A percentile compares a stretch with the other conserved stretches of the same genome.
These are phyloP conservation scores for Melinaea menophilus DNA, from an alignment of 2,888 invertebrate genomes.

Conservation along the genomic window DNA sequence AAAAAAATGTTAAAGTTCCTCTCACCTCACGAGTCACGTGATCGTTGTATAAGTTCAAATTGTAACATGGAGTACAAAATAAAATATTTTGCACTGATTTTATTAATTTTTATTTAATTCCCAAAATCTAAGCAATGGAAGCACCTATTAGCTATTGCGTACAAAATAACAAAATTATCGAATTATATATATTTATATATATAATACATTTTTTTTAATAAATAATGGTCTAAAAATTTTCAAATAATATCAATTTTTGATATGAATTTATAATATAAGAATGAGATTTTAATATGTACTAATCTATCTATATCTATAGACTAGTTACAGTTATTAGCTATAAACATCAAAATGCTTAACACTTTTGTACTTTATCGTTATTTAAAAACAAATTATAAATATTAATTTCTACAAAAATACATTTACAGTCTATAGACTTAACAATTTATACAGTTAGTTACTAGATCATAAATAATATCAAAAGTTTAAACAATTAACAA, in stretches of 20 bases:
- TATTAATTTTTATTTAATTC: slow-evolving; percentile 24
- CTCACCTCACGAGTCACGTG: slow-evolving; percentile 57
- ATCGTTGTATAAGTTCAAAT: slow-evolving; percentile 50
- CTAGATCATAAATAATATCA: neutral
- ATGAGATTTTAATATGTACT: too few species aligned
- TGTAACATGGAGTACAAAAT: slow-evolving; percentile 55
- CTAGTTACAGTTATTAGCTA: neutral
- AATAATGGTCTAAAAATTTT: neutral
- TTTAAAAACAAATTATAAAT: slow-evolving; percentile 10
- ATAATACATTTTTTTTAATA: neutral
- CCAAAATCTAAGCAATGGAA: slow-evolving; percentile 18
- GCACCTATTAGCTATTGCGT: slow-evolving; percentile 14
- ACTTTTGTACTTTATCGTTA: slow-evolving; percentile 14
- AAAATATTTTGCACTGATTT: slow-evolving; percentile 58
- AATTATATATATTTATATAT: neutral
- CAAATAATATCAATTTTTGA: neutral
- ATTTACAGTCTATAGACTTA: slow-evolving; percentile 6
- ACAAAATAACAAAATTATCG: neutral
- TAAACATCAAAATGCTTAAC: slow-evolving; percentile 5
- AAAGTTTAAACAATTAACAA: too few species aligned
- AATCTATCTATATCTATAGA: neutral
- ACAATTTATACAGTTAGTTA: neutral
- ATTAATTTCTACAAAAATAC: slow-evolving; percentile 7
- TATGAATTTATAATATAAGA: too few species aligned
- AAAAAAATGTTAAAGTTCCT: slow-evolving; percentile 49